Conservation (phyloP, 2,888 invertebrate species). For the Lymantria dispar region DNA sequence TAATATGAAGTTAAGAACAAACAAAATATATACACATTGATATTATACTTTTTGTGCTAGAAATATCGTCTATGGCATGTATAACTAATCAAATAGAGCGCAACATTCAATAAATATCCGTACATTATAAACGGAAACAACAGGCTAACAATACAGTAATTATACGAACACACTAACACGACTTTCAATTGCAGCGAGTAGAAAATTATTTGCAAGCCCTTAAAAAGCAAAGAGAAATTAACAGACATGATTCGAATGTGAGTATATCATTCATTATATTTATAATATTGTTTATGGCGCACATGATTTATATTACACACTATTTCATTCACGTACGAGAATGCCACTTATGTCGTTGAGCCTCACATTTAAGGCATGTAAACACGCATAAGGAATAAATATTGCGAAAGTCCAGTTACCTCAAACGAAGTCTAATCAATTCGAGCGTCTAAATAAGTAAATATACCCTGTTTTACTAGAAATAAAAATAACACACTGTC, state of each 20-base stretch:
- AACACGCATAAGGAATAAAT: conserved; percentile 73
- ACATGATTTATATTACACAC: conserved; percentile 56
- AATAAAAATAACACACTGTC: conserved; percentile 20
- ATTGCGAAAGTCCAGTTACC: conserved; percentile 80
- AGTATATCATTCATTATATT: conserved; percentile 47
- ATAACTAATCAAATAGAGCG: neutral
- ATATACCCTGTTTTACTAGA: conserved; percentile 24
- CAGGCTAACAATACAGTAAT: neutral
- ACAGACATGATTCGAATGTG: conserved; percentile 54
- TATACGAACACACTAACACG: conserved; percentile 13
- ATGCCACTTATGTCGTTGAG: conserved; percentile 53
- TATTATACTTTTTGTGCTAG: neutral
- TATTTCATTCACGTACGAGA: conserved; percentile 47
- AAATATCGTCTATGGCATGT: neutral
- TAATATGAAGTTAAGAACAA: no score
- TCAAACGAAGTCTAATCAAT: conserved; percentile 2
- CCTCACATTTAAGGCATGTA: conserved; percentile 67
- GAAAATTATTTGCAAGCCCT: conserved; percentile 53
- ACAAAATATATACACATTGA: no score
- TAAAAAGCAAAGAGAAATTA: conserved; percentile 63
- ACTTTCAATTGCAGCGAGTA: conserved; percentile 58
- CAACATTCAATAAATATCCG: neutral
- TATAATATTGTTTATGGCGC: conserved; percentile 50
- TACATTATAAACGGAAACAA: neutral
- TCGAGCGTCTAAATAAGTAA: neutral